These are phyloP conservation scores for Lophius americanus DNA, from an alignment of 2,797 vertebrate species.

Conservation along the genomic window DNA sequence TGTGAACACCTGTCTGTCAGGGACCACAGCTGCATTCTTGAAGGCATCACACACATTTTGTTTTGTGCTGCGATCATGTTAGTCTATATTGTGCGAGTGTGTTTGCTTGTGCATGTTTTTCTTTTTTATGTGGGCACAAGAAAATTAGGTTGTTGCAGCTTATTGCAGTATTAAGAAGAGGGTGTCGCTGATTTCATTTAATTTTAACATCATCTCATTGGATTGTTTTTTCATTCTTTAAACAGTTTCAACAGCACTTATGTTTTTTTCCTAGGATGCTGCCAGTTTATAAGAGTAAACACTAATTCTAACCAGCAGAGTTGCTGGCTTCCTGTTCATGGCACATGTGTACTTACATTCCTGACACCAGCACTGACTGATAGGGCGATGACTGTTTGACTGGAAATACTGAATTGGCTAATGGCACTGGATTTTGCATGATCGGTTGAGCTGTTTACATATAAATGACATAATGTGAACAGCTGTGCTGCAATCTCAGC, in stretches of 20 bases:
- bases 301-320: constrained; percentile 54
- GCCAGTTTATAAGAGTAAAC: constrained; percentile 32
- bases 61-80: constrained; percentile 29
- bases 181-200: neutral
- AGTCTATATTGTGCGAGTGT: constrained; percentile 16
- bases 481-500: constrained; percentile 22
- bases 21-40: constrained; percentile 30
- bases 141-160: neutral
- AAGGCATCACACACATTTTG: constrained; percentile 50
- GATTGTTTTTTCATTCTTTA: neutral
- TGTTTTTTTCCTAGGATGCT: constrained; percentile 24
- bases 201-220: too few relatives aligned
- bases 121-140: constrained; percentile 23
- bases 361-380: constrained; percentile 49
- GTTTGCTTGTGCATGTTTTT: constrained; percentile 44
- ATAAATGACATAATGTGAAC: constrained; percentile 41
- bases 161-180: too few relatives aligned
- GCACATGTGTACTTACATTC: constrained; percentile 52
- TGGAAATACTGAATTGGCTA: constrained; percentile 53
- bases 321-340: constrained; percentile 43
- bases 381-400: constrained; percentile 52
- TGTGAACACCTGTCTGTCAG: constrained; percentile 45
- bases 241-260: neutral
- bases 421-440: constrained; percentile 63
- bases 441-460: constrained; percentile 53